Base-by-base conservation (phyloP, 2,113 vertebrate genomes). In the Acanthochromis polyacanthus region DNA sequence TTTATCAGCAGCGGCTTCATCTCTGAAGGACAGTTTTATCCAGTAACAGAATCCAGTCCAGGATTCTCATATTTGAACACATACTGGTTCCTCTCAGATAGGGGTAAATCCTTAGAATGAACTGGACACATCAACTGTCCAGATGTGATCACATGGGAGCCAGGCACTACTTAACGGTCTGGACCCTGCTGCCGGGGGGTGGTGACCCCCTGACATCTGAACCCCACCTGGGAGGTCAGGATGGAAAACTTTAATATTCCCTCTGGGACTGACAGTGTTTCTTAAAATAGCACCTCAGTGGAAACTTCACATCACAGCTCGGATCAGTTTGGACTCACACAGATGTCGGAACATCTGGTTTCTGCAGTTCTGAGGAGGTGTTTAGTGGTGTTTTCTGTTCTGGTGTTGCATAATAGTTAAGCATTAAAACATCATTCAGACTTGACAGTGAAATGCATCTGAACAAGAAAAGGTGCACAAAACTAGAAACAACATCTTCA, bases 261-360 rank as follows among this genome's bases (percentile, higher is more conserved):
- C 86, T 57, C 43, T 52, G 51, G 85, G 81, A 72, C 48, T 84
- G 2, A 38, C 71, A 7, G 36, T 63, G 66, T 59, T 82, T 67
- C 82, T 40, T 72, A 67, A 87, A 83, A 87, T 84, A 88, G 71
- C 0, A 38, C 15, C 17, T 43, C 32, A 52, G 38, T 85, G 84
- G 83, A 90, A 89, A 84, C 56, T 74, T 64, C 28, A 53, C 71
- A 61, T 79, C 87, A 82, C 17, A 52, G 22, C 51, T 68, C 36
- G 62, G 75, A 60, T 78, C 36, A 55, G 7, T 0, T 16, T 22
- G 19, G 43, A 23, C 17, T 28, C 28, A 68, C 67, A 56, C 28
- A 36, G 77, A 64, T 66, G 71, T 50, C 9, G 2, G 58, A 50
- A 83, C 73, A 83, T 88, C 67, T 66, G 82, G 78, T 36, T 25